Conservation (phyloP, 2,888 invertebrate species). For the Smittia aterrima region DNA sequence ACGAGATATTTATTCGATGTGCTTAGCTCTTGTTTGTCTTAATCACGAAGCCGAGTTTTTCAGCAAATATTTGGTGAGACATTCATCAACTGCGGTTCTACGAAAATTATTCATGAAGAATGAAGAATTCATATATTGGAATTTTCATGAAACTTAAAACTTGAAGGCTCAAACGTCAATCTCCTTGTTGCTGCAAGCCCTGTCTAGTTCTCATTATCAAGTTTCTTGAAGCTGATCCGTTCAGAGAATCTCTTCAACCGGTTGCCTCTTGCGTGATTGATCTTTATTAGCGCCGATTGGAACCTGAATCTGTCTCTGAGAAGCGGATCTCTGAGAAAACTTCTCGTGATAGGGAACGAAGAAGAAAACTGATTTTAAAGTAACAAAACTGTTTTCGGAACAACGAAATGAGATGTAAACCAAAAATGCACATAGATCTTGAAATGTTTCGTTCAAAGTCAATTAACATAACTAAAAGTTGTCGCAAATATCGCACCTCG, state of each 20-base stretch:
- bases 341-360: background rate
- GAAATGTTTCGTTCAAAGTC: slow-evolving; percentile 1
- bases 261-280: background rate
- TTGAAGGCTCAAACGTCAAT: too few relatives aligned
- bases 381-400: background rate
- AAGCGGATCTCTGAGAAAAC: background rate
- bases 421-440: background rate
- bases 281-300: background rate
- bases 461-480: background rate
- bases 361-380: too few relatives aligned
- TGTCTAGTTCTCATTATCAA: too few relatives aligned
- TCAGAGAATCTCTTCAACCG: background rate
- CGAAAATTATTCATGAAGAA: too few relatives aligned
- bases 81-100: background rate
- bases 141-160: too few relatives aligned
- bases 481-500: background rate
- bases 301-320: background rate
- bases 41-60: background rate
- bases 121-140: too few relatives aligned
- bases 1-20: too few relatives aligned
- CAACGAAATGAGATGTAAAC: background rate
- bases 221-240: background rate
- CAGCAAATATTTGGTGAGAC: background rate
- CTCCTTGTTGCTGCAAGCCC: too few relatives aligned
- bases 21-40: background rate